Evolutionary conservation across 2,113 vertebrate genomes (phyloP).

Genomic region (Acanthochromis polyacanthus): DNA sequence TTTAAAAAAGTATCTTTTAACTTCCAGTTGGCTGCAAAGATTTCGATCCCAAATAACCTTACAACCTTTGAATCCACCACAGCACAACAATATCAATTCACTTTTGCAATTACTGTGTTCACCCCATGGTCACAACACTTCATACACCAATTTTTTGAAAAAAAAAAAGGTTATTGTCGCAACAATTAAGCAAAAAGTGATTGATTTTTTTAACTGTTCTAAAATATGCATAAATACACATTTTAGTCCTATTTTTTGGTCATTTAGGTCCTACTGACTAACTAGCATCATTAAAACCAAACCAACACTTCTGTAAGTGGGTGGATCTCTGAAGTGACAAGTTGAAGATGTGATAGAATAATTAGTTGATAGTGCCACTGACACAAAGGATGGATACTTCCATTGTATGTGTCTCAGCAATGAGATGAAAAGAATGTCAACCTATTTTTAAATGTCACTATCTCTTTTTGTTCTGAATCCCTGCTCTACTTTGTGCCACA

Average conservation of each 20-base stretch:
- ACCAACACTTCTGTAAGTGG: neutral
- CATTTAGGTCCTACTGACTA: neutral
- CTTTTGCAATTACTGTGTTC: too few species aligned
- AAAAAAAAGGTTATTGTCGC: too few species aligned
- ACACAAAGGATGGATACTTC: slow-evolving; percentile 71
- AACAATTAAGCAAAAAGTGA: too few species aligned
- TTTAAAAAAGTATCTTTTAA: neutral
- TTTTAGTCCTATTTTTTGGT: neutral
- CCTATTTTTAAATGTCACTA: slow-evolving; percentile 85
- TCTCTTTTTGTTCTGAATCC: slow-evolving; percentile 83
- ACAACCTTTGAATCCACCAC: neutral
- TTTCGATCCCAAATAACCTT: neutral
- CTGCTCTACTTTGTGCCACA: slow-evolving; percentile 83
- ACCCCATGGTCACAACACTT: neutral
- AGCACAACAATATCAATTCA: slow-evolving; percentile 1
- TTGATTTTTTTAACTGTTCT: too few species aligned
- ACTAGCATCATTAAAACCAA: slow-evolving; percentile 20
- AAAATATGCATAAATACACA: too few species aligned
- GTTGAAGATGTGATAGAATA: slow-evolving; percentile 65
- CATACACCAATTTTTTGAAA: too few species aligned
- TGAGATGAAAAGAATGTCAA: slow-evolving; percentile 83
- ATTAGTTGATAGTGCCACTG: slow-evolving; percentile 65
- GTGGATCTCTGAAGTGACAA: slow-evolving; percentile 13
- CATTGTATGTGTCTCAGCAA: slow-evolving; percentile 70
- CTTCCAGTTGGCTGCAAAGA: neutral